These are phyloP conservation scores for Gavialis gangeticus DNA, from an alignment of 2,113 vertebrate genomes.

Conservation along the genomic window DNA sequence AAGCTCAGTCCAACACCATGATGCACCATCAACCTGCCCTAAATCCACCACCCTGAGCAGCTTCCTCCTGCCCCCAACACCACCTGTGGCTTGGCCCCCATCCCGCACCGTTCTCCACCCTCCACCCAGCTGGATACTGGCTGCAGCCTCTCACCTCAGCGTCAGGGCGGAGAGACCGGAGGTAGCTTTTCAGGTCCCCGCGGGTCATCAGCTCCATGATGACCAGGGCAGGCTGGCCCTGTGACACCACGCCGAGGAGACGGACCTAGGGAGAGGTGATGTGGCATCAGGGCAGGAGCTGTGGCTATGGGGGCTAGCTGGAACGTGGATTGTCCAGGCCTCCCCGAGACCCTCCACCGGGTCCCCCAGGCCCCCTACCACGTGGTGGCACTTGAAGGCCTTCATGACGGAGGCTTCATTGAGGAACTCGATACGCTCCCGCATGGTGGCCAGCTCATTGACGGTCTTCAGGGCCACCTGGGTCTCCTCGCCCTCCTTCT, in stretches of 20 bases:
- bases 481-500: slow-evolving; percentile 69
- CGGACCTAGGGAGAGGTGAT: slow-evolving; percentile 73
- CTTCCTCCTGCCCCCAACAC: no score
- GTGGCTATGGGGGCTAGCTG: no score
- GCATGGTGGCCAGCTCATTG: slow-evolving; percentile 82
- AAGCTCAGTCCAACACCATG: neutral
- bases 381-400: slow-evolving; percentile 85
- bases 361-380: slow-evolving; percentile 69
- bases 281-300: neutral
- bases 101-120: neutral
- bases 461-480: slow-evolving; percentile 85
- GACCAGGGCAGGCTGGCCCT: slow-evolving; percentile 84
- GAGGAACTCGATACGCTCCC: slow-evolving; percentile 85
- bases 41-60: neutral
- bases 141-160: slow-evolving; percentile 78
- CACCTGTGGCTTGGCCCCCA: no score
- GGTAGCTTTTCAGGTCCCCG: slow-evolving; percentile 85
- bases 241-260: slow-evolving; percentile 83
- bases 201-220: slow-evolving; percentile 88
- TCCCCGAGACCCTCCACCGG: no score
- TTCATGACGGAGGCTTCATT: slow-evolving; percentile 89
- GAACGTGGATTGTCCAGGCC: no score
- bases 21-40: neutral
- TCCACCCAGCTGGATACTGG: neutral
- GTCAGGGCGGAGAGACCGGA: slow-evolving; percentile 80